Evolutionary conservation across 2,797 vertebrate genomes (phyloP), one percentile per base, ranked within the genome.

Genomic region (Sebastes dallii): DNA sequence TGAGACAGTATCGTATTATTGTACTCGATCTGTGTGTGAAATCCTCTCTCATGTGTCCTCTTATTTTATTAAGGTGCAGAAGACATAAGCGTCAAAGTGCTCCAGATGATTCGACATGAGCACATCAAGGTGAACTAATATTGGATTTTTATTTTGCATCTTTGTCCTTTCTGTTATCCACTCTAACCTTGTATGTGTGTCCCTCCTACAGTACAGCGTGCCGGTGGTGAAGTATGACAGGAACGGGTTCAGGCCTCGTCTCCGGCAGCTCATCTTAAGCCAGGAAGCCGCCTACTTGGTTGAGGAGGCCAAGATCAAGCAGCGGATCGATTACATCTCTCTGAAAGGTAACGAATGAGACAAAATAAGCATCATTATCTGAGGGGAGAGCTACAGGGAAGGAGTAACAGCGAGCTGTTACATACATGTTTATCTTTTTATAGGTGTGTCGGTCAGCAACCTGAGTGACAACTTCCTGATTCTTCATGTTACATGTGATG

Each of bases 221-320:
- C 96, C 97, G 0, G 97, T 98, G 91, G 93, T 97, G 75, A 99
- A 99, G 84, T 99, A 98, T 0, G 97, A 99, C 95, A 95, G 97
- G 85, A 98, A 97, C 1, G 97, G 97, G 6, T 99, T 98, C 94
- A 97, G 97, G 78, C 95, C 97, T 0, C 95, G 97, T 10, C 94
- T 94, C 13, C 86, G 98, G 70, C 97, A 98, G 65, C 96, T 99
- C 4, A 81, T 99, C 69, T 95, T 99, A 75, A 98, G 97, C 30
- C 95, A 96, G 75, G 87, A 94, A n/a, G 96, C 97, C 0, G 96
- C 95, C 0, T 98, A 97, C 0, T 88, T 99, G 88, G 95, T 97
- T 32, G 97, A 99, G 55, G 91, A 96, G 77, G 92, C 96, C 91
- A 99, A 97, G 92, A 92, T 99, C 95, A 99, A 99, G 89, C 97